Evolutionary conservation across 2,113 vertebrate genomes (phyloP).

Genomic region (Ardeotis arabs): DNA sequence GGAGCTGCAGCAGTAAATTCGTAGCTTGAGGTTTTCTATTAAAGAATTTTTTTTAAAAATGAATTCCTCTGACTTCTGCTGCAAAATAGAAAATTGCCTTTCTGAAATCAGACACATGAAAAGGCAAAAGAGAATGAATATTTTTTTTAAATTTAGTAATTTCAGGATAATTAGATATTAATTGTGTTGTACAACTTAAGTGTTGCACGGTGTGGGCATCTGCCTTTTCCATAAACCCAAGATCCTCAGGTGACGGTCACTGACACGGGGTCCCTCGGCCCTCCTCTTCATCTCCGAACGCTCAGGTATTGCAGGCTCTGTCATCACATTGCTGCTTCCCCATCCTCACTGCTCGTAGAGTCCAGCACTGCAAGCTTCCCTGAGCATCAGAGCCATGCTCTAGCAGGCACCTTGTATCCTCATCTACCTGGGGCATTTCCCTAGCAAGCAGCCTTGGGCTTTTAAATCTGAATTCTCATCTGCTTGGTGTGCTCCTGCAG

Average conservation of each 20-base stretch:
- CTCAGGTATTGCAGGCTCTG: background rate
- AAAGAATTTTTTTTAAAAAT: background rate
- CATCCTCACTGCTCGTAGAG: background rate
- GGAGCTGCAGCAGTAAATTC: background rate
- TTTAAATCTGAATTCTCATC: background rate
- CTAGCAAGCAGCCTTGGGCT: background rate
- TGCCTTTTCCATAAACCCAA: background rate
- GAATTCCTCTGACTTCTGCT: background rate
- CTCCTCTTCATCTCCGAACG: background rate
- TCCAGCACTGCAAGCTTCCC: background rate
- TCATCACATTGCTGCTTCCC: background rate
- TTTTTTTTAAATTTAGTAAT: background rate
- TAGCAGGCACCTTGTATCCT: background rate
- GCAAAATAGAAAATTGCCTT: background rate
- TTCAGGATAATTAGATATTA: background rate
- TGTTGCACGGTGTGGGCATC: background rate
- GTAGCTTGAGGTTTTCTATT: background rate
- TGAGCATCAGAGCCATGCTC: background rate
- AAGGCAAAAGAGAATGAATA: background rate
- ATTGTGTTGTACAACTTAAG: background rate
- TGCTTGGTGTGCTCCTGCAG: background rate
- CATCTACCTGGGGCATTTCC: background rate
- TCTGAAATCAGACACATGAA: background rate
- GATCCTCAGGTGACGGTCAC: background rate
- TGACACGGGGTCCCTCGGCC: background rate